Evolutionary conservation across 2,797 vertebrate genomes (phyloP).

Genomic region (Ptychadena robeensis): DNA sequence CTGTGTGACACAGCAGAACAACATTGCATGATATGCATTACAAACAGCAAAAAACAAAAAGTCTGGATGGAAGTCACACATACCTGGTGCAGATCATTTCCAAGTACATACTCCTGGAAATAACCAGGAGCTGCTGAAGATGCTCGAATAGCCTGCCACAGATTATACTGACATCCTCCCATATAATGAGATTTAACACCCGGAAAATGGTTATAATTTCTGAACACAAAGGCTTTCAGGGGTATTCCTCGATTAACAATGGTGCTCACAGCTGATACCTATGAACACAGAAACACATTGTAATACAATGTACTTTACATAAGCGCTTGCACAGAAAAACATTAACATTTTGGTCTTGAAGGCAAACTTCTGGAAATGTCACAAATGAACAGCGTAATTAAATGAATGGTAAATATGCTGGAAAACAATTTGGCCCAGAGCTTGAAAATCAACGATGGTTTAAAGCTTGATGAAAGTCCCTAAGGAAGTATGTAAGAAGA

Average conservation of each 20-base stretch:
- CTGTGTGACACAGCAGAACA: background rate
- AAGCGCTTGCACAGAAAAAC: background rate
- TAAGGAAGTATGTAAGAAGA: background rate
- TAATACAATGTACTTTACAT: background rate
- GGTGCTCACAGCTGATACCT: constrained; percentile 96
- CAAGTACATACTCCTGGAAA: constrained; percentile 89
- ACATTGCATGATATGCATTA: background rate
- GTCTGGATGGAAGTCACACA: constrained; percentile 35
- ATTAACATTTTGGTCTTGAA: background rate
- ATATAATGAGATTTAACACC: constrained; percentile 87
- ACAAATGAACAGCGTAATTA: constrained; percentile 10
- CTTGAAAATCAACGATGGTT: background rate
- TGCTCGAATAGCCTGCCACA: constrained; percentile 92
- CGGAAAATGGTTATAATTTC: constrained; percentile 93
- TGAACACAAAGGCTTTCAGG: constrained; percentile 93
- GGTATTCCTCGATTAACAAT: constrained; percentile 90
- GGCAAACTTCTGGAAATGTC: background rate
- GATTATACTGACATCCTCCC: constrained; percentile 89
- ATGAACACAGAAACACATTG: constrained; percentile 18
- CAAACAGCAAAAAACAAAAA: background rate
- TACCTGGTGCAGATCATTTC: constrained; percentile 92
- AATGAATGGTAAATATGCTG: background rate
- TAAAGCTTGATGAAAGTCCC: background rate
- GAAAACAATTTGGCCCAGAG: background rate
- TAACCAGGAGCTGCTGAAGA: constrained; percentile 93